A percentile compares a stretch with the other conserved stretches of the same genome.
phyloP scores from a whole-genome alignment of 2,888 invertebrate genomes.

The Leptarthrus brevirostris region DNA sequence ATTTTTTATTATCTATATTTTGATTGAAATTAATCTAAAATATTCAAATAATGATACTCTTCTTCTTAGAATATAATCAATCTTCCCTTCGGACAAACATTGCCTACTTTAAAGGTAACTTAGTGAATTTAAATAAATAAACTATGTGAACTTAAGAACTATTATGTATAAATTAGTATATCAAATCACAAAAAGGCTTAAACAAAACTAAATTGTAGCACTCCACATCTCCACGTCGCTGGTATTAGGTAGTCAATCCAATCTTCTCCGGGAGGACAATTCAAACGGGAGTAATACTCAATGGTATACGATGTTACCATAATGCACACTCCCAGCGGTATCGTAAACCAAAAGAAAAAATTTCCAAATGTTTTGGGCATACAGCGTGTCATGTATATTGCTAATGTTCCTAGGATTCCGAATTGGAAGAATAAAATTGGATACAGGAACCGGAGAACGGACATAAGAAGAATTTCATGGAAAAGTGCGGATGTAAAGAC shows the following conservation, averaged over 20 bases:
- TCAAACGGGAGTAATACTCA: background rate
- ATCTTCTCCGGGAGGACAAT: background rate
- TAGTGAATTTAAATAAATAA: too few relatives aligned
- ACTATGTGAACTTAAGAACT: too few relatives aligned
- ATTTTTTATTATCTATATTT: too few relatives aligned
- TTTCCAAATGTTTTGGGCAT: background rate
- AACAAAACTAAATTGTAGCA: background rate
- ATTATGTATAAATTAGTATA: too few relatives aligned
- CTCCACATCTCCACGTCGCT: background rate
- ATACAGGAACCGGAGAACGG: constrained; percentile 85
- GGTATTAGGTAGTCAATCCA: background rate
- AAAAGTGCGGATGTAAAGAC: constrained; percentile 82
- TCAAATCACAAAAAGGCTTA: background rate
- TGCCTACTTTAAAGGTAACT: too few relatives aligned
- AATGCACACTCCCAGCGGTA: background rate
- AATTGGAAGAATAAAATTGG: constrained; percentile 83
- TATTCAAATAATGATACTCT: too few relatives aligned
- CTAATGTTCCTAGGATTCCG: background rate
- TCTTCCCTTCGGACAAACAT: too few relatives aligned
- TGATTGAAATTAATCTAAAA: too few relatives aligned
- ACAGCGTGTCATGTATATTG: background rate
- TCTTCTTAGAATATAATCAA: too few relatives aligned
- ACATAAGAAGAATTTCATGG: constrained; percentile 83
- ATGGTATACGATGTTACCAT: background rate
- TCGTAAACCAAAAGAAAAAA: background rate